Base-by-base conservation (phyloP, 2,113 vertebrate species). In the Lanius collurio region DNA sequence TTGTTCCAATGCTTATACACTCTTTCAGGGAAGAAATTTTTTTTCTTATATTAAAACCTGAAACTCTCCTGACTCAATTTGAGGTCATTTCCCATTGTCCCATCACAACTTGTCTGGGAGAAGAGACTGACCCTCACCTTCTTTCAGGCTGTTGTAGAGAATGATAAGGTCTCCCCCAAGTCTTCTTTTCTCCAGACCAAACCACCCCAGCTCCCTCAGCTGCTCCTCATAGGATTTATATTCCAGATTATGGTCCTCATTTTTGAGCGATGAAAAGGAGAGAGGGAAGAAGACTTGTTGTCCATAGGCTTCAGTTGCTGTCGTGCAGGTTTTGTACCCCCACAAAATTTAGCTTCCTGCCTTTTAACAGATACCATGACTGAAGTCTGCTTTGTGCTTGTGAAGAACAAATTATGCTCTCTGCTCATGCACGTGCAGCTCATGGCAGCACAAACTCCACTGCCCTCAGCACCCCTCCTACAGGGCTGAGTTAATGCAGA, bases 151-250 rank as follows among this genome's bases (percentile, higher is more conserved):
- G 6, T n/a, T 74, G 5, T 11, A 31, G 47, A 53, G 46, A 46
- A n/a, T 0, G 0, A 10, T 23, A 41, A 90, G 15, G 3, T 76
- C 21, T 83, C n/a, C 17, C 10, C 3, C 4, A 83, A 7, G n/a
- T n/a, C n/a, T n/a, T 26, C 37, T 53, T 59, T 46, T 15, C n/a
- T 76, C 31, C n/a, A 47, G 41, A n/a, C 30, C 10, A 55, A 76
- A 62, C 30, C 47, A 41, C 10, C 33, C 11, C 55, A 55, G 20
- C 17, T 62, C 11, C 20, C 17, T 75, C 46, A 68, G 13, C 11
- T 42, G 26, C 21, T 22, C 11, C 31, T 64, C 6, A 7, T 0
- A 59, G 23, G 33, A 24, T 1, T n/a, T 30, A 7, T 13, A 9
- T 16, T 68, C 39, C 53, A 47, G 47, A 27, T n/a, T 28, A n/a